Percentiles rank a stretch among this genome's conserved stretches.
These are phyloP conservation scores for Petrolisthes cinctipes DNA, from an alignment of 2,888 invertebrate genomes.

Conservation along the genomic window DNA sequence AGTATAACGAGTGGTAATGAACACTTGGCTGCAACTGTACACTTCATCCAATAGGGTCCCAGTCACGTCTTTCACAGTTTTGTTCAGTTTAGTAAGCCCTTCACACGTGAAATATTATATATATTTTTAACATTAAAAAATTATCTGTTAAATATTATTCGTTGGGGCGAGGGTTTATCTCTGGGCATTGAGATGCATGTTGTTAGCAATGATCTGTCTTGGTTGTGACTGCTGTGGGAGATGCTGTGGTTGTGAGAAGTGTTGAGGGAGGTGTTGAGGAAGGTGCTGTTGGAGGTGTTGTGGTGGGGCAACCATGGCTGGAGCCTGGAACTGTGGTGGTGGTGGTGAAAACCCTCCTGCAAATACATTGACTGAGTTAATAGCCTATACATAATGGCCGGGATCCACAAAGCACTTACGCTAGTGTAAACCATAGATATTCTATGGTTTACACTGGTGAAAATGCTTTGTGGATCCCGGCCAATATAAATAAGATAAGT, in stretches of 20 bases:
- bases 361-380: neutral
- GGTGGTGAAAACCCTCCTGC: conserved; percentile 55
- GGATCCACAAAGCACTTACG: too few relatives aligned
- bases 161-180: conserved; percentile 44
- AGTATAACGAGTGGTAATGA: too few relatives aligned
- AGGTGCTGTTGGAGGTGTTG: conserved; percentile 46
- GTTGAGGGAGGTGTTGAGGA: conserved; percentile 47
- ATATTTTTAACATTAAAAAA: conserved; percentile 8
- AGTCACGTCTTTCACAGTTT: too few relatives aligned
- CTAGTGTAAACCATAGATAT: too few relatives aligned
- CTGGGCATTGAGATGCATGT: conserved; percentile 50
- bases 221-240: conserved; percentile 47
- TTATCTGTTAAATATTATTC: conserved; percentile 1
- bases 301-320: conserved; percentile 16
- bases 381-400: too few relatives aligned
- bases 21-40: too few relatives aligned
- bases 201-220: conserved; percentile 56
- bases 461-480: too few relatives aligned
- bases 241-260: conserved; percentile 19
- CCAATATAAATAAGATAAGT: too few relatives aligned
- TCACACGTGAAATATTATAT: neutral
- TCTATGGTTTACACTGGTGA: too few relatives aligned
- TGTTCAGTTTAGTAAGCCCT: too few relatives aligned
- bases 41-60: too few relatives aligned
- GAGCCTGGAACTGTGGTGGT: conserved; percentile 47